Percentiles rank a stretch among this genome's conserved stretches.
Evolutionary conservation across 2,797 vertebrate genomes (phyloP).

Genomic region (Argentina silus): DNA sequence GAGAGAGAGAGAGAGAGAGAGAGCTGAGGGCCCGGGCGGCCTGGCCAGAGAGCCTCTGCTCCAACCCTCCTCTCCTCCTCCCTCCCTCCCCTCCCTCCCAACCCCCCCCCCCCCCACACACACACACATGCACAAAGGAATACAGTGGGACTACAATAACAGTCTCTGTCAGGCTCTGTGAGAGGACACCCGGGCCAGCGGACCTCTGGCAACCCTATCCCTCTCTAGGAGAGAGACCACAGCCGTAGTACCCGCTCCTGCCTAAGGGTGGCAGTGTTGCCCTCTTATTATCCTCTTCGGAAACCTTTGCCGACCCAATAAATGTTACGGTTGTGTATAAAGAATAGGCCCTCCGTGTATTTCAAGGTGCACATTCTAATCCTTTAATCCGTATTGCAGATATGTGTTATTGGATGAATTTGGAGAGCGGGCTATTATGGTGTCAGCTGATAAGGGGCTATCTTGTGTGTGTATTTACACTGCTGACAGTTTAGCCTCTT

Average conservation of each 20-base stretch:
- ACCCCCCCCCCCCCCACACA: constrained; percentile 35
- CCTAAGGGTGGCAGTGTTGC: constrained; percentile 78
- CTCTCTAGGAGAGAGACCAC: constrained; percentile 14
- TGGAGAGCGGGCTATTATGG: constrained; percentile 37
- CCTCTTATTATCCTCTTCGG: constrained; percentile 53
- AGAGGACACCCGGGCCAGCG: constrained; percentile 32
- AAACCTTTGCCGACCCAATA: not conserved
- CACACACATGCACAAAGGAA: constrained; percentile 26
- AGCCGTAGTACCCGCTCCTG: constrained; percentile 38
- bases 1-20: not conserved
- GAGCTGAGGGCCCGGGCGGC: constrained; percentile 31
- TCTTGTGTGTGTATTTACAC: constrained; percentile 72
- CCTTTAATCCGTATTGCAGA: constrained; percentile 69
- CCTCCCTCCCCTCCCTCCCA: constrained; percentile 15
- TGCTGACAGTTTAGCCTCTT: constrained; percentile 62
- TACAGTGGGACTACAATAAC: constrained; percentile 40
- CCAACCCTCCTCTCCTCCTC: constrained; percentile 38
- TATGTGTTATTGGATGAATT: constrained; percentile 48
- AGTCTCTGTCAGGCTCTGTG: constrained; percentile 40
- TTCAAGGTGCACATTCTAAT: constrained; percentile 66
- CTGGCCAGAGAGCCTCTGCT: constrained; percentile 61
- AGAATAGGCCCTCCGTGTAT: constrained; percentile 49
- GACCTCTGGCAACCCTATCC: constrained; percentile 23
- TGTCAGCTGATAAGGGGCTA: constrained; percentile 68
- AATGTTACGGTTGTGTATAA: constrained; percentile 47